phyloP scores from a whole-genome alignment of 2,797 vertebrate species.

The Eulemur rubriventer region DNA sequence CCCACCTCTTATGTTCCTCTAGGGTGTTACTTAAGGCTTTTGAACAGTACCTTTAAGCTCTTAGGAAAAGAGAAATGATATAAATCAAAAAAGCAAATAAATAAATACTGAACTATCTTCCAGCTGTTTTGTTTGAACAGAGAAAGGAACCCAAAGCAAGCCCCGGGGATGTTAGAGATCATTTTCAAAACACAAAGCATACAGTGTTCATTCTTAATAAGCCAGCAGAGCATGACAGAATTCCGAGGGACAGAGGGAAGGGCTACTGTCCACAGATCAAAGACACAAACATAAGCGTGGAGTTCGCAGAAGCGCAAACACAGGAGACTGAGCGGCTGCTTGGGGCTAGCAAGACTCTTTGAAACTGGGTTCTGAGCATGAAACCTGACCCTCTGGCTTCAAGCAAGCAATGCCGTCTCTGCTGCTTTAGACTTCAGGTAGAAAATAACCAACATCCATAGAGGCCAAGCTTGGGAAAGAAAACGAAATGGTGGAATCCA shows the following conservation, averaged over 20 bases:
- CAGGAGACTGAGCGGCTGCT: neutral
- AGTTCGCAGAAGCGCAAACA: neutral
- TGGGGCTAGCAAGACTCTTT: neutral
- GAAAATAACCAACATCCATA: neutral
- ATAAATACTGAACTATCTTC: neutral
- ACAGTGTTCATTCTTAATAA: neutral
- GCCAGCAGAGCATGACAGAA: neutral
- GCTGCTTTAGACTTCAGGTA: neutral
- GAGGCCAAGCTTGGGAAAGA: neutral
- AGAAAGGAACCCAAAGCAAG: neutral
- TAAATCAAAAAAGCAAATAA: slow-evolving; percentile 19
- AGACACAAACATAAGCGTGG: accelerated
- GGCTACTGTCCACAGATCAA: neutral
- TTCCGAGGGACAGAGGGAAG: neutral
- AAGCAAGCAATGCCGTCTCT: neutral
- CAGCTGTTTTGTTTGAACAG: neutral
- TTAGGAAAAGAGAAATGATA: slow-evolving; percentile 3
- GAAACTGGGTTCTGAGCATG: neutral
- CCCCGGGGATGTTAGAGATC: neutral
- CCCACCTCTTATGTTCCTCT: neutral
- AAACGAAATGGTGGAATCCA: neutral
- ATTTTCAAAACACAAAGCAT: slow-evolving; percentile 4
- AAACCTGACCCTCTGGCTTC: neutral
- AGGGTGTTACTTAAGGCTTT: neutral
- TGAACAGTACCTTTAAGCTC: neutral